Conservation (phyloP, 2,797 vertebrate genomes). For the Adrianichthys oophorus region DNA sequence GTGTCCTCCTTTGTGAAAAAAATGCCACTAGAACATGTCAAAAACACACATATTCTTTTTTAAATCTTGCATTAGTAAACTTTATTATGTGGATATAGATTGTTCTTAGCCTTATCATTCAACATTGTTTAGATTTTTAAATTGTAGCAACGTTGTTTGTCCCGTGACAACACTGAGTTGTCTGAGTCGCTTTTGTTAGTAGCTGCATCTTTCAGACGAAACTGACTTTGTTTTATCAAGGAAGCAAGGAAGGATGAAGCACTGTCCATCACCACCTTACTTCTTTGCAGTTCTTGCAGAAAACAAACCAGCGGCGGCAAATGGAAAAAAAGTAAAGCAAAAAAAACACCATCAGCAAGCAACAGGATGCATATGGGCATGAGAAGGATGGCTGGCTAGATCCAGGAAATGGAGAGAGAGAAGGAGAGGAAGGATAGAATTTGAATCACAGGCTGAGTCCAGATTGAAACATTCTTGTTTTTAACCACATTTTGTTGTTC, state of each 20-base stretch:
- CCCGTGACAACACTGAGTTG: too few species aligned
- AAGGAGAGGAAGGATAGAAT: constrained; percentile 68
- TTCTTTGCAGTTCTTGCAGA: constrained; percentile 15
- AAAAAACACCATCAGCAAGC: constrained; percentile 63
- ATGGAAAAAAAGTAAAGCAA: constrained; percentile 33
- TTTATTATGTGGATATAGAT: too few species aligned
- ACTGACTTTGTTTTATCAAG: constrained; percentile 2
- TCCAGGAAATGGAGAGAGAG: constrained; percentile 78
- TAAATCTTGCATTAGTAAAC: too few species aligned
- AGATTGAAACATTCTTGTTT: constrained; percentile 59
- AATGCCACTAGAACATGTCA: too few species aligned
- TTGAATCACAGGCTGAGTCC: constrained; percentile 59
- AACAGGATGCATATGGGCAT: constrained; percentile 82
- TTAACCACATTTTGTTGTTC: constrained; percentile 56
- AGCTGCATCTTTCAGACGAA: not conserved
- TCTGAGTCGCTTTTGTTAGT: too few species aligned
- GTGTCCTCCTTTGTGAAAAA: too few species aligned
- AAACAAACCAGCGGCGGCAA: constrained; percentile 19
- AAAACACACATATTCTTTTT: too few species aligned
- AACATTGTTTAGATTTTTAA: too few species aligned
- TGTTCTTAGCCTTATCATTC: too few species aligned
- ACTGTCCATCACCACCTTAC: constrained; percentile 8
- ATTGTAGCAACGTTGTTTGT: too few species aligned
- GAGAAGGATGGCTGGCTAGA: constrained; percentile 65
- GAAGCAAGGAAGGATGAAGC: constrained; percentile 2